phyloP scores from a whole-genome alignment of 2,797 vertebrate genomes.

The Ciconia nigra region DNA sequence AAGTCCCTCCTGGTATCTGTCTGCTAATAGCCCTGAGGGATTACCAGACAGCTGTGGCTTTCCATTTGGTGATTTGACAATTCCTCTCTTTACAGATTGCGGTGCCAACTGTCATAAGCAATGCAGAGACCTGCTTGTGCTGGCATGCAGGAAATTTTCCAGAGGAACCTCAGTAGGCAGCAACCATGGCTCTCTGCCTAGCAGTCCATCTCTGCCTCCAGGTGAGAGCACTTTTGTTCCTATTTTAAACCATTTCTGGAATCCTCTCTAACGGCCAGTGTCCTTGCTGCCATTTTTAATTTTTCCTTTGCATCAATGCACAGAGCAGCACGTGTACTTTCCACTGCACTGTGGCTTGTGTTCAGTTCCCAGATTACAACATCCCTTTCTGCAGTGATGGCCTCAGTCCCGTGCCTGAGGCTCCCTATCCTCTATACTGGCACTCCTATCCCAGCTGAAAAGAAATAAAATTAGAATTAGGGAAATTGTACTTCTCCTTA shows the following conservation, averaged over 20 bases:
- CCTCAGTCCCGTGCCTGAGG: not conserved
- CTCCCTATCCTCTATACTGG: not conserved
- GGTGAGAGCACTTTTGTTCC: slow-evolving; percentile 59
- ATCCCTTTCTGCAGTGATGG: not conserved
- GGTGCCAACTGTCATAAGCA: slow-evolving; percentile 98
- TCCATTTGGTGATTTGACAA: not conserved
- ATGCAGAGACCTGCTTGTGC: slow-evolving; percentile 91
- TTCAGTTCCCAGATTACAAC: not conserved
- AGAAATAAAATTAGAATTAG: not conserved
- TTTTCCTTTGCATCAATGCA: not conserved
- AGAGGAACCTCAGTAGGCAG: slow-evolving; percentile 84
- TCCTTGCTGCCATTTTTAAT: not conserved
- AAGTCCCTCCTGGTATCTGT: not conserved
- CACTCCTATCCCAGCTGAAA: not conserved
- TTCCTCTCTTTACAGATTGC: slow-evolving; percentile 82
- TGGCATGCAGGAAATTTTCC: slow-evolving; percentile 90
- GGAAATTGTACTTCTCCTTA: not conserved
- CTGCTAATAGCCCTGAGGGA: not conserved
- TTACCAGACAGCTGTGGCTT: not conserved
- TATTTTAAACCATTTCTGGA: not conserved
- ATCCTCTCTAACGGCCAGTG: not conserved
- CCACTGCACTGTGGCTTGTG: not conserved
- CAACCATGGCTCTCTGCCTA: slow-evolving; percentile 87
- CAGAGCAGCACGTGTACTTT: not conserved
- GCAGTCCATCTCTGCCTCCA: slow-evolving; percentile 86